These are phyloP conservation scores for Leucoraja erinaceus DNA, from an alignment of 2,113 vertebrate genomes.

Conservation along the genomic window DNA sequence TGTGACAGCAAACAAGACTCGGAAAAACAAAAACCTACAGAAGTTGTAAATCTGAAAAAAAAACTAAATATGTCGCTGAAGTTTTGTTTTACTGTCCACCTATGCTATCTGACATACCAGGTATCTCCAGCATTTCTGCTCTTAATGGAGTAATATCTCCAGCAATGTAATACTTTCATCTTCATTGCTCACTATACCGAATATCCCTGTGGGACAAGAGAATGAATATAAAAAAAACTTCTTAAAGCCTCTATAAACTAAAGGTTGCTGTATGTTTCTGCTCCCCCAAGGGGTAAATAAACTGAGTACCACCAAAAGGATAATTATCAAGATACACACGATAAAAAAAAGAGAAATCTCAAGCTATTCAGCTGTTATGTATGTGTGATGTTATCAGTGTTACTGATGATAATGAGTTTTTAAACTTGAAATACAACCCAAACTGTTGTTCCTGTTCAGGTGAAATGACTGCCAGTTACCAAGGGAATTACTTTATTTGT, in stretches of 20 bases:
- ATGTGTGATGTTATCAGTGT: neutral
- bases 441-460: neutral
- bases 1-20: too few relatives aligned
- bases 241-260: neutral
- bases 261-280: neutral
- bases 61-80: too few relatives aligned
- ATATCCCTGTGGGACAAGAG: neutral
- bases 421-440: neutral
- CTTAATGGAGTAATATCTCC: too few relatives aligned
- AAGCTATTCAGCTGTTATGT: neutral
- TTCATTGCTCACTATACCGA: neutral
- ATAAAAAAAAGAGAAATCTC: neutral
- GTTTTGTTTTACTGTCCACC: too few relatives aligned
- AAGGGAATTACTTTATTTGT: conserved; percentile 17
- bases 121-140: too few relatives aligned
- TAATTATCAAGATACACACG: neutral
- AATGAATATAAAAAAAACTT: neutral
- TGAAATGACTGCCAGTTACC: neutral
- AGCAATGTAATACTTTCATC: too few relatives aligned
- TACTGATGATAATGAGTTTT: conserved; percentile 22
- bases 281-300: neutral
- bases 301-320: neutral
- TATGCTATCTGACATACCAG: too few relatives aligned
- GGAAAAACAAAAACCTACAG: too few relatives aligned
- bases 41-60: too few relatives aligned